Percentiles rank a stretch among this genome's conserved stretches.
These are phyloP conservation scores for Anthophora plumipes DNA, from an alignment of 2,888 invertebrate species.

Conservation along the genomic window DNA sequence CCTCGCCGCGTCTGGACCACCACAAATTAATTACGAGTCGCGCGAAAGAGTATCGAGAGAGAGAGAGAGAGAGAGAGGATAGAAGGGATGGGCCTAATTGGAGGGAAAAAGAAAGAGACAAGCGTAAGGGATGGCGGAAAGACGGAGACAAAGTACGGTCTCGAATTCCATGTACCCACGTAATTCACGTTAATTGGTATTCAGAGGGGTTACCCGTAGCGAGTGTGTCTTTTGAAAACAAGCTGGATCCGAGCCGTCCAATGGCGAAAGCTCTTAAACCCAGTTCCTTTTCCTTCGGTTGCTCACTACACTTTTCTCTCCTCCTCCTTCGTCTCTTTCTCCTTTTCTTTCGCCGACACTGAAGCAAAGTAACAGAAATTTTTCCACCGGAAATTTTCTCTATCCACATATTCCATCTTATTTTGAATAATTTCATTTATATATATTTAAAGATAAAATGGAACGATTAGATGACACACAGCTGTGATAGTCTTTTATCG, in stretches of 20 bases:
- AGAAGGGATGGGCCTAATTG: not conserved
- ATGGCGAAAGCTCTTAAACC: slow-evolving; percentile 66
- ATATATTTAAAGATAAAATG: not conserved
- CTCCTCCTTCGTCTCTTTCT: not conserved
- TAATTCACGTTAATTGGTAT: slow-evolving; percentile 81
- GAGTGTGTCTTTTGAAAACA: slow-evolving; percentile 74
- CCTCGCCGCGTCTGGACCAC: slow-evolving; percentile 45
- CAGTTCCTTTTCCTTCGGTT: slow-evolving; percentile 54
- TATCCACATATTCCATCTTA: not conserved
- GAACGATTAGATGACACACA: slow-evolving; percentile 11
- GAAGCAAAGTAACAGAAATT: slow-evolving; percentile 5
- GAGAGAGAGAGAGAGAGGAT: slow-evolving; percentile 35
- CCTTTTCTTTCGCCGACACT: not conserved
- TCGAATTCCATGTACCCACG: slow-evolving; percentile 71
- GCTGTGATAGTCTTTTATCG: slow-evolving; percentile 3
- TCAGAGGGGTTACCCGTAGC: slow-evolving; percentile 71
- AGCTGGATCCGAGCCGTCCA: slow-evolving; percentile 64
- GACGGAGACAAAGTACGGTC: slow-evolving; percentile 58
- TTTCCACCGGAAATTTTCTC: not conserved
- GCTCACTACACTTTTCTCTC: slow-evolving; percentile 36
- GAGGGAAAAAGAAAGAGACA: slow-evolving; percentile 23
- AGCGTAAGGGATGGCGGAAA: slow-evolving; percentile 32
- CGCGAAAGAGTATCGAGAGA: slow-evolving; percentile 37
- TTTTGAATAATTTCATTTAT: not conserved
- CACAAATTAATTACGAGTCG: slow-evolving; percentile 62